Evolutionary conservation across 2,113 vertebrate genomes (phyloP).

Genomic region (Callipepla squamata): DNA sequence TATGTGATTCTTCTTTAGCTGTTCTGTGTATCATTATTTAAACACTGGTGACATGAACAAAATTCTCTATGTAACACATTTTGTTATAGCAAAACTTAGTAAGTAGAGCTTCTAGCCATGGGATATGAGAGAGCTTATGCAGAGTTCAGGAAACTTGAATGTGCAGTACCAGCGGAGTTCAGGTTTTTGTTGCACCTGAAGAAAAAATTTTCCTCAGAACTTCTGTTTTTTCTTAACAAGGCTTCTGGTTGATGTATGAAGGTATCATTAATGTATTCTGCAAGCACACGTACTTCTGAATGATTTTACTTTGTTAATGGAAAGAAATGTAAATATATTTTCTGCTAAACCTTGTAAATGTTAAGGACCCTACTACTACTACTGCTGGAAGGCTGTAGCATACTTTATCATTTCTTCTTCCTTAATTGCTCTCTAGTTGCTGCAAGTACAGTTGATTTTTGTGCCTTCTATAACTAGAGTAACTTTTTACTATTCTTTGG

Average conservation of each 20-base stretch:
- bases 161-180: not conserved
- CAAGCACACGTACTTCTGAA: not conserved
- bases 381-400: not conserved
- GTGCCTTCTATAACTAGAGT: not conserved
- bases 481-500: not conserved
- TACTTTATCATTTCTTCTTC: not conserved
- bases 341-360: not conserved
- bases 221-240: not conserved
- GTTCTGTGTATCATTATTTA: not conserved
- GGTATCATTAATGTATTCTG: not conserved
- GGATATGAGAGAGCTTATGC: not conserved
- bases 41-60: not conserved
- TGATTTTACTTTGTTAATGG: not conserved
- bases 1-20: not conserved
- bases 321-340: not conserved
- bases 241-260: not conserved
- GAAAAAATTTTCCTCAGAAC: not conserved
- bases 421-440: not conserved
- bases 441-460: not conserved
- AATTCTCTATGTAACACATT: not conserved
- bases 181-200: not conserved
- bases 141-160: not conserved
- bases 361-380: not conserved
- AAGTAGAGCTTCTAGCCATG: not conserved
- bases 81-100: not conserved